Conservation (phyloP, 2,113 vertebrate genomes). For the Vimba vimba region DNA sequence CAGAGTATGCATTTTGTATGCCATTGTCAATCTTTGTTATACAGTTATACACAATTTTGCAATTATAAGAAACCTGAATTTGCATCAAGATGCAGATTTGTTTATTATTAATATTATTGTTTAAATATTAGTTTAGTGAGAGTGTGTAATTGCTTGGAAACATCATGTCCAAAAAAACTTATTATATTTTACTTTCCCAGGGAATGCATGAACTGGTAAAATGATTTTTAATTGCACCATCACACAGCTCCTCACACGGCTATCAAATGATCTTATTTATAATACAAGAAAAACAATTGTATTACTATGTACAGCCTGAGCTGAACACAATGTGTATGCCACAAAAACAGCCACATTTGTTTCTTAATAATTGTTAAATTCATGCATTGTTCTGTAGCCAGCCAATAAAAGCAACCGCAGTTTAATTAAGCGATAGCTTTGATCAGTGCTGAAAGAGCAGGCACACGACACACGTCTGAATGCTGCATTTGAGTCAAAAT, state of each 20-base stretch:
- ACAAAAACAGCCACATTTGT: background rate
- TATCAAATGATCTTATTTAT: too few relatives aligned
- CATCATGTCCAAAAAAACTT: background rate
- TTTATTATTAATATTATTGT: background rate
- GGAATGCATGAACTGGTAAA: background rate
- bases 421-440: background rate
- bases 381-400: background rate
- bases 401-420: background rate
- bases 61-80: background rate
- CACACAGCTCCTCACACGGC: background rate
- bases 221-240: background rate
- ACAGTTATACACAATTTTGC: background rate
- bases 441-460: background rate
- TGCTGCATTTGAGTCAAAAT: background rate
- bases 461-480: background rate
- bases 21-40: background rate
- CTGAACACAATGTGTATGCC: background rate
- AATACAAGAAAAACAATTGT: background rate
- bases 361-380: background rate
- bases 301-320: background rate
- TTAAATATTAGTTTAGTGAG: background rate
- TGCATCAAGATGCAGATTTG: background rate
- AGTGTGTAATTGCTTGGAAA: background rate
- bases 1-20: background rate
- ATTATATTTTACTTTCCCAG: background rate